Conservation (phyloP, 1,140 invertebrate species). For the Anastrepha ludens region DNA sequence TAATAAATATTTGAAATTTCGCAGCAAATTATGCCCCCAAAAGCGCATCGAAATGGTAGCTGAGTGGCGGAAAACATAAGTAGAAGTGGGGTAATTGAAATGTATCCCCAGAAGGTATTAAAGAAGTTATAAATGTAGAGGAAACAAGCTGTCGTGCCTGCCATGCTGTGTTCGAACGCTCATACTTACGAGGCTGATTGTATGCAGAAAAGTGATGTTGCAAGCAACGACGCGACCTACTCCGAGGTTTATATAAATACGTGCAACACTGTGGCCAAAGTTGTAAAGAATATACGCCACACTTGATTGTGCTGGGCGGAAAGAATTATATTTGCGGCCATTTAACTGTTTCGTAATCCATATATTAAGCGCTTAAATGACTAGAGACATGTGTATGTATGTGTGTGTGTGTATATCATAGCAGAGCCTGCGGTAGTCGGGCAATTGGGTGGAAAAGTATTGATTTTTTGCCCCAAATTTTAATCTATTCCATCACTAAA, state of each 20-base stretch:
- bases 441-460: background rate
- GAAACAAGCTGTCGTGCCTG: slow-evolving; percentile 1
- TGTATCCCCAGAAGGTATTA: background rate
- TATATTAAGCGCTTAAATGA: background rate
- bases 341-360: background rate
- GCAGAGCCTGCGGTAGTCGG: background rate
- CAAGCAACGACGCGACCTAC: background rate
- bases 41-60: background rate
- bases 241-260: slow-evolving; percentile 7
- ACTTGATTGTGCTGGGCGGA: background rate
- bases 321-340: slow-evolving; percentile 1
- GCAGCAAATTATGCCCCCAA: slow-evolving; percentile 29
- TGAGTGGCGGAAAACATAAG: background rate
- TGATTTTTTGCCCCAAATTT: slow-evolving; percentile 6
- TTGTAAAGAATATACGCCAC: background rate
- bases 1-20: slow-evolving; percentile 37
- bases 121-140: background rate
- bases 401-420: background rate
- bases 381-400: too few relatives aligned
- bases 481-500: too few relatives aligned
- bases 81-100: slow-evolving; percentile 20
- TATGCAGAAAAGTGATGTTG: background rate
- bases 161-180: background rate
- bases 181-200: background rate
- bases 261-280: background rate